Percentiles rank a stretch among this genome's conserved stretches.
phyloP scores from a whole-genome alignment of 2,888 invertebrate species.

The Chrysotoxum bicinctum region DNA sequence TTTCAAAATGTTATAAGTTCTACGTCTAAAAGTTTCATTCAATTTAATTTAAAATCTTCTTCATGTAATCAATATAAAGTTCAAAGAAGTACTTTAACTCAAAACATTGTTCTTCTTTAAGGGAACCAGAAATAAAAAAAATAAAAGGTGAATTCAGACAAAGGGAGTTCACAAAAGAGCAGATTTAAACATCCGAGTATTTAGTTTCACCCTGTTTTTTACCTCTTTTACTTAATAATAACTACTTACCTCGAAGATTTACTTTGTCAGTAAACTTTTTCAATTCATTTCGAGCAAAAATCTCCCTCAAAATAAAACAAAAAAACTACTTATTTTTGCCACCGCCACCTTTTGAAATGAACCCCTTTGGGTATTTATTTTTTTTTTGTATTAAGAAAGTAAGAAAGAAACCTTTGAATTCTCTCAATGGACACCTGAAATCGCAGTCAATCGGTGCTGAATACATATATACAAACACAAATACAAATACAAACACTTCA shows the following conservation, averaged over 20 bases:
- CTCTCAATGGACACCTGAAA: conserved; percentile 64
- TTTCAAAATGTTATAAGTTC: no score
- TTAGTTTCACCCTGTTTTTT: neutral
- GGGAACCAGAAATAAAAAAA: neutral
- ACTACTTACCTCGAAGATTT: conserved; percentile 15
- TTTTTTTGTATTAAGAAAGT: neutral
- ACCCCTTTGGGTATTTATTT: neutral
- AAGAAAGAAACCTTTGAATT: conserved; percentile 59
- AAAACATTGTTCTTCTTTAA: neutral
- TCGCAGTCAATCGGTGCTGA: conserved; percentile 61
- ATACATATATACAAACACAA: conserved; percentile 32
- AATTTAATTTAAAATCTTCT: neutral
- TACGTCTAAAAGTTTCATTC: no score
- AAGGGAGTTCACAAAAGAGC: neutral
- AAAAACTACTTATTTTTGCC: neutral
- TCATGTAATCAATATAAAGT: neutral
- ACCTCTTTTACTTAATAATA: neutral
- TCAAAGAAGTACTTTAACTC: neutral
- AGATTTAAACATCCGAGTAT: neutral
- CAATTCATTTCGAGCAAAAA: neutral
- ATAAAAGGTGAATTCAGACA: neutral
- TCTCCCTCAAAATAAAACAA: neutral
- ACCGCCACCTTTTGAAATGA: neutral
- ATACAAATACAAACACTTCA: conserved; percentile 50
- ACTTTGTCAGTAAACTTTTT: conserved; percentile 25